Evolutionary conservation across 2,797 vertebrate species (phyloP).

Genomic region (Periparus ater): DNA sequence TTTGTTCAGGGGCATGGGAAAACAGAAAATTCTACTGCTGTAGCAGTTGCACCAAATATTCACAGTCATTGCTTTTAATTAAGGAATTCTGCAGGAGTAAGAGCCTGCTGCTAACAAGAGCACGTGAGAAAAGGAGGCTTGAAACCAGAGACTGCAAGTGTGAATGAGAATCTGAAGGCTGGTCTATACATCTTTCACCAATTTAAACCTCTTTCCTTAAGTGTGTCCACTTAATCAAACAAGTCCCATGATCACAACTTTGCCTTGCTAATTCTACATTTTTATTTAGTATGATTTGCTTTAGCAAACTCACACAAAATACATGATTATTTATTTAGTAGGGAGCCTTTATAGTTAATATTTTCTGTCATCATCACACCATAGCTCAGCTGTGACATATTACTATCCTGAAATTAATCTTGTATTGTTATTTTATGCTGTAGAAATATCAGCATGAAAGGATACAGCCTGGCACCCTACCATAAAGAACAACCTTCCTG

Average conservation of each 20-base stretch:
- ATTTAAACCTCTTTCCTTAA: not conserved
- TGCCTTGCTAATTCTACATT: not conserved
- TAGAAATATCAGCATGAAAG: not conserved
- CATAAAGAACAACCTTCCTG: not conserved
- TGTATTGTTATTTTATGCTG: not conserved
- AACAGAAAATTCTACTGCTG: not conserved
- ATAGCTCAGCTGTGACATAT: not conserved
- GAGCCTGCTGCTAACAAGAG: rapidly evolving
- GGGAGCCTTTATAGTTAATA: not conserved
- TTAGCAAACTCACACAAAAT: not conserved
- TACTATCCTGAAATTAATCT: not conserved
- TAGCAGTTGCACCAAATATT: not conserved
- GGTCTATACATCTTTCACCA: not conserved
- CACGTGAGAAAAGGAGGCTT: not conserved
- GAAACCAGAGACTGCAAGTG: not conserved
- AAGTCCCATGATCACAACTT: not conserved
- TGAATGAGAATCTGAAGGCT: not conserved
- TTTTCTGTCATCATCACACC: not conserved
- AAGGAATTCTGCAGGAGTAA: not conserved
- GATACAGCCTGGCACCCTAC: not conserved
- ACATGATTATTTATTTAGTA: not conserved
- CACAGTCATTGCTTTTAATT: not conserved
- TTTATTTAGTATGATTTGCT: not conserved
- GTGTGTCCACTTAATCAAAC: not conserved
- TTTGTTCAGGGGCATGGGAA: not conserved